Evolutionary conservation across 2,888 invertebrate genomes (phyloP), one percentile per base, ranked within the genome.

Genomic region (Drosophila austrosaltans): DNA sequence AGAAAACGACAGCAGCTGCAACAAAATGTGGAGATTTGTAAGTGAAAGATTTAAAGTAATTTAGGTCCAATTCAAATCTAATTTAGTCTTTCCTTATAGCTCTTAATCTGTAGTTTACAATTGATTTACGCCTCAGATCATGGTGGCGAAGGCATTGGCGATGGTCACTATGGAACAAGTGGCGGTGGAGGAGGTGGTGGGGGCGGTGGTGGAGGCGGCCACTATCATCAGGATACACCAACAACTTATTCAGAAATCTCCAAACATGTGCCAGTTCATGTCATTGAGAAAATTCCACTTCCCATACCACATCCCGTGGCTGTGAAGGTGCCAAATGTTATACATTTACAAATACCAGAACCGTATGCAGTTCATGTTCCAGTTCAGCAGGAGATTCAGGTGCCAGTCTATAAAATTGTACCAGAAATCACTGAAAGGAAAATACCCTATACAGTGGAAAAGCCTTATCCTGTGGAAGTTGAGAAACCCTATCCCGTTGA

Each of bases 401-500:
- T 96, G 58, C 95, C 96, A 0, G 95, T 96, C 63, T 96, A 96
- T 89, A 95, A 95, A 93, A 94, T 95, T 61, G 95, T 96, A 5
- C 95, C 95, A 10, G 95, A 96, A 83, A 94, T 95, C 73, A 94
- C 96, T 64, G 96, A 96, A 84, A 95, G 95, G 84, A 95, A 94
- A 78, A 95, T 96, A 10, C 96, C 96, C 2, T 95, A 95, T 91
- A 95, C 95, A 2, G 95, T 96, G 3, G 96, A 96, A 89, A 95
- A 95, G 87, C 95, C 95, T 0, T 92, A 92, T 79, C 92, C 92
- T 0, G 95, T 95, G 83, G 95, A 95, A 79, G 94, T 96, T 2
- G 95, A 95, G 88, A 95, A 94, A 89, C 96, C 96, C 4, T 96
- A 95, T 93, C 95, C 95, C 80, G 95, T 96, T 4, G 95, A 95